Conservation (phyloP, 2,888 invertebrate genomes). For the Phyllotreta cruciferae region DNA sequence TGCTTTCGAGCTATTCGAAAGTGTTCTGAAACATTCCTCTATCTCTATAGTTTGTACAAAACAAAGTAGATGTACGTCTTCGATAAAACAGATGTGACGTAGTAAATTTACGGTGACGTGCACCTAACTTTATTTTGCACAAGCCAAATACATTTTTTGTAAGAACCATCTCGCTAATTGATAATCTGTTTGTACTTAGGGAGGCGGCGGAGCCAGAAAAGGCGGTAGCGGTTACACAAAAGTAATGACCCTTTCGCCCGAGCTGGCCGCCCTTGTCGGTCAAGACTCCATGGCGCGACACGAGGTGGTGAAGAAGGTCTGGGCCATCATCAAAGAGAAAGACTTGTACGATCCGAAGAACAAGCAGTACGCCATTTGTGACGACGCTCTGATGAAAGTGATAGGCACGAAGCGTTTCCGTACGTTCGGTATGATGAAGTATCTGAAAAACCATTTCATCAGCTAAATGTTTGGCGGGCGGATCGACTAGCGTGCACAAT, state of each 20-base stretch:
- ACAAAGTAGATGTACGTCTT: too few species aligned
- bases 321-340: conserved; percentile 89
- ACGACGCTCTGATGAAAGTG: conserved; percentile 86
- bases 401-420: conserved; percentile 92
- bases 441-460: conserved; percentile 88
- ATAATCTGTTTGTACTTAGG: conserved; percentile 31
- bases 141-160: too few species aligned
- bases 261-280: conserved; percentile 84
- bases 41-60: too few species aligned
- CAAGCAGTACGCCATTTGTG: conserved; percentile 94
- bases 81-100: too few species aligned
- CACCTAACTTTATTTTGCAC: too few species aligned
- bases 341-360: conserved; percentile 93
- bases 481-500: conserved; percentile 19
- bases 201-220: conserved; percentile 57
- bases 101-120: too few species aligned
- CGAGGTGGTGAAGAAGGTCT: conserved; percentile 89
- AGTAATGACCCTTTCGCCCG: conserved; percentile 83
- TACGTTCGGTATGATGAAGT: conserved; percentile 97
- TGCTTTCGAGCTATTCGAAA: too few species aligned
- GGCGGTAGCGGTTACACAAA: conserved; percentile 83
- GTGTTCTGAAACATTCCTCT: too few species aligned
- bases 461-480: conserved; percentile 59
- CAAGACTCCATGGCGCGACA: conserved; percentile 84
- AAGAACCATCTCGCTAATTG: conserved; percentile 13